Conservation (phyloP, 2,797 vertebrate genomes). For the Argyrosomus regius region DNA sequence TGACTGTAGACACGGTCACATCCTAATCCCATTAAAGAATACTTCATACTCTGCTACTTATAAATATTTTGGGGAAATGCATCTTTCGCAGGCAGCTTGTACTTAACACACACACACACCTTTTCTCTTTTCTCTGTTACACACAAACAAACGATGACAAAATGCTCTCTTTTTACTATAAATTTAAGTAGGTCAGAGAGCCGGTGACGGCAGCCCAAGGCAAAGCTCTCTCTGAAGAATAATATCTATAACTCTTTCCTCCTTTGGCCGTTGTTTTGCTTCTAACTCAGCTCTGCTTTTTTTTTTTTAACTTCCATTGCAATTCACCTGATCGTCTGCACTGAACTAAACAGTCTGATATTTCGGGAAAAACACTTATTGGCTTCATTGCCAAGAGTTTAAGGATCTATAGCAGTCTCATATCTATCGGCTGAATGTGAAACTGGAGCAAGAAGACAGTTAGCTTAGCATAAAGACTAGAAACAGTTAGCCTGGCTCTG, state of each 20-base stretch:
- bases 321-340: background rate
- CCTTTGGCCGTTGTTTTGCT: background rate
- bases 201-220: slow-evolving; percentile 51
- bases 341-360: background rate
- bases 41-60: background rate
- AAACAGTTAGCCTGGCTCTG: background rate
- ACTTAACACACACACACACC: background rate
- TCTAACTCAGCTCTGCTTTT: background rate
- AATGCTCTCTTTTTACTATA: slow-evolving; percentile 22
- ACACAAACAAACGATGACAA: slow-evolving; percentile 21
- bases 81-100: background rate
- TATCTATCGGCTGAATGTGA: background rate
- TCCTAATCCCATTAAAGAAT: slow-evolving; percentile 28
- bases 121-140: background rate
- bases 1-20: slow-evolving; percentile 15
- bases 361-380: background rate
- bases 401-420: background rate
- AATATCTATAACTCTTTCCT: slow-evolving; percentile 33
- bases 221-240: slow-evolving; percentile 21
- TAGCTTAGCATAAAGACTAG: background rate
- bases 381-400: background rate
- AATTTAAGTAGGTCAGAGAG: slow-evolving; percentile 76
- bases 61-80: background rate
- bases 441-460: background rate
- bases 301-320: slow-evolving; percentile 4